Conservation (phyloP, 2,888 invertebrate species). For the Leucania comma region DNA sequence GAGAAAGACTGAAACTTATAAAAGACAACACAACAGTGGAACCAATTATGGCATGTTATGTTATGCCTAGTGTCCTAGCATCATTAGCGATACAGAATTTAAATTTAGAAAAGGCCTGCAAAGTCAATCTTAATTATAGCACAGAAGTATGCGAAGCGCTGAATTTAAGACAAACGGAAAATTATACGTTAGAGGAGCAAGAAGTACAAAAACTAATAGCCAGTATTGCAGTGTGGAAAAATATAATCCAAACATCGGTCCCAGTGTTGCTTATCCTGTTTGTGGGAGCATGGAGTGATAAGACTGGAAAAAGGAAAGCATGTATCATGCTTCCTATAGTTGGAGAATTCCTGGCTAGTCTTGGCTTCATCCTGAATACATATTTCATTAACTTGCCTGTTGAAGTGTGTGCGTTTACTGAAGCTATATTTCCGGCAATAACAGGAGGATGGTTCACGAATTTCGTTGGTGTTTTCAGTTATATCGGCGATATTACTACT, state of each 20-base stretch:
- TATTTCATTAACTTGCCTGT: slow-evolving; percentile 95
- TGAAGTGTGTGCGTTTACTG: slow-evolving; percentile 94
- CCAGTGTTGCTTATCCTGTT: slow-evolving; percentile 96
- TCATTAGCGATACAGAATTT: slow-evolving; percentile 95
- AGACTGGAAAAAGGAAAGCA: slow-evolving; percentile 93
- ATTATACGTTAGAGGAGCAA: slow-evolving; percentile 89
- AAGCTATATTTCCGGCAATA: slow-evolving; percentile 95
- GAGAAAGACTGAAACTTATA: slow-evolving; percentile 79
- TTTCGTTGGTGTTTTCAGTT: slow-evolving; percentile 96
- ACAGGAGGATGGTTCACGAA: slow-evolving; percentile 97
- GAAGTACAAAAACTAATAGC: slow-evolving; percentile 94
- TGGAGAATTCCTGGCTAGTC: slow-evolving; percentile 94
- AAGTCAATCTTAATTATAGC: slow-evolving; percentile 94
- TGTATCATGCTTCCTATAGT: slow-evolving; percentile 95
- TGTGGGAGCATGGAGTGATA: slow-evolving; percentile 95
- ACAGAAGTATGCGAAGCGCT: slow-evolving; percentile 94
- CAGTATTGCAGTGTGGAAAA: slow-evolving; percentile 95
- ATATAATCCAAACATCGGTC: slow-evolving; percentile 94
- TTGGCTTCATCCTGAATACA: slow-evolving; percentile 94
- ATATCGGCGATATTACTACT: slow-evolving; percentile 96
- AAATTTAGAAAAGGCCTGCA: slow-evolving; percentile 94
- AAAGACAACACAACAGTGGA: slow-evolving; percentile 93
- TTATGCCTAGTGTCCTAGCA: slow-evolving; percentile 92
- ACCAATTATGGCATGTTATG: slow-evolving; percentile 93
- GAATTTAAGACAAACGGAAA: slow-evolving; percentile 92